phyloP scores from a whole-genome alignment of 2,797 vertebrate genomes.

The Gobio occitaniae region DNA sequence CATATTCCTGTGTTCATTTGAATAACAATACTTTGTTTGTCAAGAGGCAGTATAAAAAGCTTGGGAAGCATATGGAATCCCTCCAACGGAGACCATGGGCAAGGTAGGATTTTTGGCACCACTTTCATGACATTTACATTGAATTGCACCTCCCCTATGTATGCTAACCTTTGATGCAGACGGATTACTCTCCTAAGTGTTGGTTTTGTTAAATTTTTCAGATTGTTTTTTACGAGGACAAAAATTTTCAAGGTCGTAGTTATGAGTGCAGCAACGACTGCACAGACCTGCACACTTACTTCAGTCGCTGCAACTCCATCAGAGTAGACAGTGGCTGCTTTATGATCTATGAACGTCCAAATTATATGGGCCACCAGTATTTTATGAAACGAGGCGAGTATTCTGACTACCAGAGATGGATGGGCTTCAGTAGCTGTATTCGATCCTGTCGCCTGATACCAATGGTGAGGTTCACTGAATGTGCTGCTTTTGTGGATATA shows the following conservation, averaged over 20 bases:
- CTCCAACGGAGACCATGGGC: conserved; percentile 84
- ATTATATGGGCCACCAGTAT: conserved; percentile 85
- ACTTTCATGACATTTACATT: conserved; percentile 30
- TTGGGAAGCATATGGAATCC: conserved; percentile 81
- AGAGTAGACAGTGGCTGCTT: conserved; percentile 83
- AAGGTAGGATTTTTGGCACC: conserved; percentile 77
- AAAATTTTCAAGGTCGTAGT: conserved; percentile 83
- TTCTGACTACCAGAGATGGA: conserved; percentile 82
- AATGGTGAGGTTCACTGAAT: conserved; percentile 66
- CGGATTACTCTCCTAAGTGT: neutral
- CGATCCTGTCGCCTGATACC: conserved; percentile 82
- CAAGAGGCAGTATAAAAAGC: conserved; percentile 80
- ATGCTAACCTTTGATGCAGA: neutral
- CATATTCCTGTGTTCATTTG: conserved; percentile 77
- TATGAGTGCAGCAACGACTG: conserved; percentile 84
- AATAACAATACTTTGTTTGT: conserved; percentile 86
- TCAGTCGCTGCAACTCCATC: conserved; percentile 84
- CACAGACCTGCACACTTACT: conserved; percentile 82
- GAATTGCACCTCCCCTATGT: conserved; percentile 12
- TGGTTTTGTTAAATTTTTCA: conserved; percentile 56
- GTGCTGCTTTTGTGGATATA: neutral
- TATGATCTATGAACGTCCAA: conserved; percentile 83
- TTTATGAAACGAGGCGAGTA: conserved; percentile 83
- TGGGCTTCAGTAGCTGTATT: conserved; percentile 82
- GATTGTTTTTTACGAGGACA: conserved; percentile 86